Conservation (phyloP, 2,888 invertebrate species). For the Agrilus mali region DNA sequence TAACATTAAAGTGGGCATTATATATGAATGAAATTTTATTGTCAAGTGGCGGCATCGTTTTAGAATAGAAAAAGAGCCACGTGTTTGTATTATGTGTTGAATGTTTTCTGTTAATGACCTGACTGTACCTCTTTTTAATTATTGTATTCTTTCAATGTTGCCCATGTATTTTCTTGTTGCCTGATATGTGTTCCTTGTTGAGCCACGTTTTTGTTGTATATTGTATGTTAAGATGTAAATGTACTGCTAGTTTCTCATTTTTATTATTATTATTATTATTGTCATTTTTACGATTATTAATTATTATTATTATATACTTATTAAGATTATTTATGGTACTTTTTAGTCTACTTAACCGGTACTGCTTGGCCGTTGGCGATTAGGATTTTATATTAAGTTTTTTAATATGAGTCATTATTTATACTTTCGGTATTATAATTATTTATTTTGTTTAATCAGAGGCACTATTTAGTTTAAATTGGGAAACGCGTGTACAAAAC, state of each 20-base stretch:
- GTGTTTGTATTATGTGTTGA: constrained; percentile 1
- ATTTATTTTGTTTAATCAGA: constrained; percentile 21
- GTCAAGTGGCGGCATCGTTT: not conserved
- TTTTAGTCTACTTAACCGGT: constrained; percentile 5
- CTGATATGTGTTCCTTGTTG: constrained; percentile 5
- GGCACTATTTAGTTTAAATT: constrained; percentile 24
- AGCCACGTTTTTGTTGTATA: constrained; percentile 19
- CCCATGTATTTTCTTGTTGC: constrained; percentile 2
- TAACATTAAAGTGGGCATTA: no score
- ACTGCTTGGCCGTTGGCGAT: constrained; percentile 16
- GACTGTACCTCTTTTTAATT: constrained; percentile 5
- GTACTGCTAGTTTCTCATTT: constrained; percentile 18
- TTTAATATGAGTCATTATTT: constrained; percentile 10
- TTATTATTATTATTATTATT: constrained; percentile 19
- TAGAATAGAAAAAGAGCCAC: not conserved
- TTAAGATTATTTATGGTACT: constrained; percentile 9
- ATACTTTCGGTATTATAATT: constrained; percentile 14
- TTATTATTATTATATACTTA: constrained; percentile 6
- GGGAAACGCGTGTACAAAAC: constrained; percentile 27
- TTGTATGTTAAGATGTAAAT: constrained; percentile 17
- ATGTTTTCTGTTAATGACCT: constrained; percentile 4
- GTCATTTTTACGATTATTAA: constrained; percentile 10
- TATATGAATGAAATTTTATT: no score
- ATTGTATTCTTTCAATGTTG: not conserved
- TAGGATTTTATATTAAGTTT: constrained; percentile 18